A percentile compares a stretch with the other conserved stretches of the same genome.
These are phyloP conservation scores for Crypturellus tataupa DNA, from an alignment of 2,797 vertebrate species.

Conservation along the genomic window DNA sequence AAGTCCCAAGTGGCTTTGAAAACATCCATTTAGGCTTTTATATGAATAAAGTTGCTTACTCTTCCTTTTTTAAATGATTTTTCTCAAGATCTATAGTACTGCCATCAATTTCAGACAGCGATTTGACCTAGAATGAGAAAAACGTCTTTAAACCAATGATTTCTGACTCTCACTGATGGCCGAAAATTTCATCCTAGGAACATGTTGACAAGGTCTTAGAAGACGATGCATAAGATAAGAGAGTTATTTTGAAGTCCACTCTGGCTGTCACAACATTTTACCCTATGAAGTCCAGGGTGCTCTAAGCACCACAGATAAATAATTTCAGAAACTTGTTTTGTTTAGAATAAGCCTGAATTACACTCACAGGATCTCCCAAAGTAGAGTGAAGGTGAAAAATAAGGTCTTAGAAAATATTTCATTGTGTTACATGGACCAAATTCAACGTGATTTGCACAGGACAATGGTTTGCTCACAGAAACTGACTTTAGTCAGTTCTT, in stretches of 20 bases:
- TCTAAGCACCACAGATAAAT: not conserved
- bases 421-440: not conserved
- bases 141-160: not conserved
- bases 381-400: not conserved
- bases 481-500: not conserved
- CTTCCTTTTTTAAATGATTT: not conserved
- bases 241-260: not conserved
- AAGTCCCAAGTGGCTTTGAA: not conserved
- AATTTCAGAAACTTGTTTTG: not conserved
- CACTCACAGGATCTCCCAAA: not conserved
- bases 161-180: not conserved
- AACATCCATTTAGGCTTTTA: not conserved
- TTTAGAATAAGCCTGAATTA: not conserved
- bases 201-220: not conserved
- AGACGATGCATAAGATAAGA: not conserved
- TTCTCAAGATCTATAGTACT: not conserved
- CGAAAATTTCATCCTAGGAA: not conserved
- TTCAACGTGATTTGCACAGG: not conserved
- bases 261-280: not conserved
- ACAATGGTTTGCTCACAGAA: no score
- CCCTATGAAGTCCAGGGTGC: not conserved
- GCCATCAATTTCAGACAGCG: not conserved
- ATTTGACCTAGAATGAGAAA: not conserved
- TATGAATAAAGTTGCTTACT: not conserved
- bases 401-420: not conserved